Base-by-base conservation (phyloP, 2,888 invertebrate species). In the Leucophora obtusa region DNA sequence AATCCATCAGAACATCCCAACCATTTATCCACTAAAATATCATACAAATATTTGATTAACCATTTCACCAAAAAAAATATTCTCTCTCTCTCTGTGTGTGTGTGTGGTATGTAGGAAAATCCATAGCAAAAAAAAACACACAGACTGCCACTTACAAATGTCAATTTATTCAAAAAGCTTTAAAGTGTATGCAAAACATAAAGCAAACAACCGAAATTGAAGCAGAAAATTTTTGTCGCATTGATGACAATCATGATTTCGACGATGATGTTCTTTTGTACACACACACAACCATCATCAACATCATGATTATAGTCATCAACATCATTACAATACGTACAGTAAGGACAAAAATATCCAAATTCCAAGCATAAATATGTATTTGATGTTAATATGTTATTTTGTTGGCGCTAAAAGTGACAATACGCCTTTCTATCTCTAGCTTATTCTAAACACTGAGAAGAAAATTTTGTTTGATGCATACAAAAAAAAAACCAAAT, bases 21-120 rank as follows among this genome's bases (percentile, higher is more conserved):
- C 18, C 72, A 78, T 72, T 56, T 56, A 68, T 73, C 63, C 74
- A 47, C 69, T 69, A 63, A 79, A 79, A 63, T 65, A 54, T 65
- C 51, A 47, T 24, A 69, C 73, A 69, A 74, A 79, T 74, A 79
- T 74, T 79, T 79, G 69, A 69, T 79, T 70, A 79, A 79, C 73
- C 63, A 65, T 79, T 74, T 73, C 6, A 60, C 60, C 28, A 73
- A 54, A 72, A 62, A 54, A 17, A 47, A 54, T 24, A 17, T 47
- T 14, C 15, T 47, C 43, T n/a, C 6, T 47, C 43, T 14, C n/a
- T n/a, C n/a, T n/a, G n/a, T n/a, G n/a, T n/a, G n/a, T n/a, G n/a
- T n/a, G n/a, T n/a, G n/a, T n/a, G n/a, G n/a, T n/a, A n/a, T n/a
- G n/a, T 47, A 14, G 43, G 43, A 38, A 38, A 63, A 15, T 24